Base-by-base conservation (phyloP, 2,888 invertebrate species). In the Rhimphoctona megacephalus region DNA sequence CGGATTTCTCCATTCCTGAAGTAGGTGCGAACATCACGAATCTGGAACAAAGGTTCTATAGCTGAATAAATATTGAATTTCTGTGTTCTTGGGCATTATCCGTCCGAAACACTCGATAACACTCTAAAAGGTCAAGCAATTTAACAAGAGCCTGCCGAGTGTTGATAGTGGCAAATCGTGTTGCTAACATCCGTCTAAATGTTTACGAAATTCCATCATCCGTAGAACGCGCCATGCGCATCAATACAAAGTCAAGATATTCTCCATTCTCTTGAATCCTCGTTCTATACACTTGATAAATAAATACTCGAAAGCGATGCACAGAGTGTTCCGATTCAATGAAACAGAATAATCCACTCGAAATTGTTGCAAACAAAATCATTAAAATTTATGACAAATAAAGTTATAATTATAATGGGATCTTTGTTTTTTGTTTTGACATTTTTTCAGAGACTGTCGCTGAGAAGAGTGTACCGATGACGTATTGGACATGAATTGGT, bases 401-500 rank as follows among this genome's bases (percentile, higher is more conserved):
- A 69, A 46, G 25, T 57, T 6, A 22, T 25, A 25, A 19, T 36
- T 49, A 54, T 25, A 33, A 67, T 36, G 6, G 17, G 6, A 19
- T 25, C 14, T n/a, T 57, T 77, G 52, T 30, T 77, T 85, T 61
- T 17, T 5, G 25, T 30, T 30, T 61, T 0, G 5, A 25, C 4
- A 5, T 30, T 61, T 61, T 81, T 90, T 1, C 89, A 90, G 89
- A 87, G 81, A 87, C 88, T 89, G 90, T 88, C 86, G 87, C 84
- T 82, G 89, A 79, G 85, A 88, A 88, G 78, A 83, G 90, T 89
- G 89, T 88, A 92, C 93, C 91, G 89, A 94, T 93, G 94, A 93
- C 90, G 91, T 87, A 91, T 91, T 91, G 94, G 94, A 94, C 92
- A 94, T 94, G 94, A 94, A 90, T 92, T 91, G 93, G 93, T 92